Conservation (phyloP, 2,113 vertebrate species). For the Phrynosoma platyrhinos region DNA sequence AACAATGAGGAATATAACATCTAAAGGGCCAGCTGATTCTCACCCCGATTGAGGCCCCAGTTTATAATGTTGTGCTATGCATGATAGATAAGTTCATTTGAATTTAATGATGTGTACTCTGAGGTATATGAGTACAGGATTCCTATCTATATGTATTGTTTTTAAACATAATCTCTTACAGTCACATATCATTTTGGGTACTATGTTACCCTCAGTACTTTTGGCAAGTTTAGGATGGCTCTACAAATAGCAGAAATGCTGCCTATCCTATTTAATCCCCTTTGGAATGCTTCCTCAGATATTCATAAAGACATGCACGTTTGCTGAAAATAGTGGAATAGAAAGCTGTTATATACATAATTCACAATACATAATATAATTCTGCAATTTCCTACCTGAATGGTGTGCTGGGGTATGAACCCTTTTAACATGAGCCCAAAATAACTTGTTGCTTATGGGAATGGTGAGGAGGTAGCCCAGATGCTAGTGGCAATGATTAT, state of each 20-base stretch:
- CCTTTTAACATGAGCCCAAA: neutral
- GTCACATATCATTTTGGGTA: no score
- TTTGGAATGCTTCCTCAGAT: neutral
- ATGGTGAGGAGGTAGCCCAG: neutral
- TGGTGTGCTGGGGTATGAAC: neutral
- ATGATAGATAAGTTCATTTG: no score
- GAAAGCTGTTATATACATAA: neutral
- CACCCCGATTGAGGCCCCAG: no score
- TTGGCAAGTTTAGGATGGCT: neutral
- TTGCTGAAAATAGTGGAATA: neutral
- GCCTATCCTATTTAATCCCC: neutral
- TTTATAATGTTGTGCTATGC: no score
- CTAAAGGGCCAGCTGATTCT: no score
- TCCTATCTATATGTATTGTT: no score
- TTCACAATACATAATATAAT: neutral
- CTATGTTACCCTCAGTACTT: neutral
- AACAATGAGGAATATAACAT: no score
- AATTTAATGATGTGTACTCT: no score
- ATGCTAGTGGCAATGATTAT: neutral
- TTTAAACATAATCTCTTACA: no score
- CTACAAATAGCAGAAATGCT: neutral
- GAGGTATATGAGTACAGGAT: no score
- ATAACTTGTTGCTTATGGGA: neutral
- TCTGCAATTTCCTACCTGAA: neutral
- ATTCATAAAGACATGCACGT: neutral